Evolutionary conservation across 2,888 invertebrate species (phyloP).

Genomic region (Diaperis boleti): DNA sequence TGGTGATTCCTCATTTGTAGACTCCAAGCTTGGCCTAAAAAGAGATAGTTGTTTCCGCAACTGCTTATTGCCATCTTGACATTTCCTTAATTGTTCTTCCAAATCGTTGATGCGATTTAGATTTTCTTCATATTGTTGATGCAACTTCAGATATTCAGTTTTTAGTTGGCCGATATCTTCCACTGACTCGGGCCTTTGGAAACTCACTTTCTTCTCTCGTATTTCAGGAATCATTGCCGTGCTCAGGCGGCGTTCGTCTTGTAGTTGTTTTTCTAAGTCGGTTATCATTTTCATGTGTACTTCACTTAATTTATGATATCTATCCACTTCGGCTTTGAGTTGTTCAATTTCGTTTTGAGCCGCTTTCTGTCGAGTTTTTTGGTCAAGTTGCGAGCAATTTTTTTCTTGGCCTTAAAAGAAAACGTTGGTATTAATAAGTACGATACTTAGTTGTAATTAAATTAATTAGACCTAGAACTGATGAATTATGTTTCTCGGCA

Average conservation of each 20-base stretch:
- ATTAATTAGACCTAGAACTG: no score
- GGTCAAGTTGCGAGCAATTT: no score
- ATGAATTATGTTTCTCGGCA: no score
- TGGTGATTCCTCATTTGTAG: neutral
- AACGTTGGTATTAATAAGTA: no score
- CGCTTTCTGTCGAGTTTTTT: no score
- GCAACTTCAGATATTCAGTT: neutral
- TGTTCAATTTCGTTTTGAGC: neutral
- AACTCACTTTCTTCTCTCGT: neutral
- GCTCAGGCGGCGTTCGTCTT: neutral
- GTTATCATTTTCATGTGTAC: neutral
- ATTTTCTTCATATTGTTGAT: slow-evolving; percentile 1
- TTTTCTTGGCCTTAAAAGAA: no score
- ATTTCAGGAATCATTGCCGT: no score
- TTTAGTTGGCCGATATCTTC: neutral
- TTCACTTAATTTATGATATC: slow-evolving; percentile 5
- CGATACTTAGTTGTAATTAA: no score
- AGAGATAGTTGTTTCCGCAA: neutral
- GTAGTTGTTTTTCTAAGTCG: slow-evolving; percentile 6
- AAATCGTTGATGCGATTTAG: slow-evolving; percentile 4
- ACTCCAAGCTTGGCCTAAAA: neutral
- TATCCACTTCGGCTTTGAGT: slow-evolving; percentile 6
- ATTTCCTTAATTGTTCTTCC: slow-evolving; percentile 12
- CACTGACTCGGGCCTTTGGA: neutral
- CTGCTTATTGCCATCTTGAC: slow-evolving; percentile 7